Conservation (phyloP, 2,113 vertebrate species). For the Nestor notabilis region DNA sequence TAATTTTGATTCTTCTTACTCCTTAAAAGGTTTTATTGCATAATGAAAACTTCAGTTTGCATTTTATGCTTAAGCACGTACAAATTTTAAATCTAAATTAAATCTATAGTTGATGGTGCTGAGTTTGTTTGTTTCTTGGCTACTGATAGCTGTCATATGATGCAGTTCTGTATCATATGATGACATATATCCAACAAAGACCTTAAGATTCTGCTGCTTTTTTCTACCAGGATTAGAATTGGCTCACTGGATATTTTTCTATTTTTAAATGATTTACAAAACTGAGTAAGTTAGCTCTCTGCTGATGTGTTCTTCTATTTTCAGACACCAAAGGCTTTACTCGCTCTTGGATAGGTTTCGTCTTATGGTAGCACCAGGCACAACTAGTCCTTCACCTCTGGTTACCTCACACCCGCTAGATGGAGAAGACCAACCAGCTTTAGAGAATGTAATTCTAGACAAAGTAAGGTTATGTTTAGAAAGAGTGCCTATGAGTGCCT, state of each 20-base stretch:
- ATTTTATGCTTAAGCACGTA: neutral
- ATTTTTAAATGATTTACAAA: neutral
- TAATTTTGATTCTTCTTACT: neutral
- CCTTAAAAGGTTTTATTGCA: neutral
- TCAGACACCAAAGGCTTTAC: conserved; percentile 95
- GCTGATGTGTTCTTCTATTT: neutral
- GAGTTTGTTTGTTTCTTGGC: neutral
- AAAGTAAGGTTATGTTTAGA: conserved; percentile 77
- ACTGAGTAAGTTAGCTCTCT: neutral
- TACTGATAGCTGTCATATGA: neutral
- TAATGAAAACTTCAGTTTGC: neutral
- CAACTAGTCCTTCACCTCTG: conserved; percentile 82
- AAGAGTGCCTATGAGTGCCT: neutral
- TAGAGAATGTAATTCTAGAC: conserved; percentile 84
- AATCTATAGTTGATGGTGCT: neutral
- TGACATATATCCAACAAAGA: neutral
- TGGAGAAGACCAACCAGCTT: conserved; percentile 82
- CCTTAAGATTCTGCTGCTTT: neutral
- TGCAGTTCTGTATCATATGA: neutral
- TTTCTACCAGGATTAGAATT: neutral
- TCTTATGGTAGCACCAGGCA: conserved; percentile 84
- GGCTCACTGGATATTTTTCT: neutral
- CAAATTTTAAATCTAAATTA: neutral
- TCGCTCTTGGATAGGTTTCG: conserved; percentile 97
- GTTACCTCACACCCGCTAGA: conserved; percentile 91